Base-by-base conservation (phyloP, 2,888 invertebrate species). In the Zaprionus bogoriensis region DNA sequence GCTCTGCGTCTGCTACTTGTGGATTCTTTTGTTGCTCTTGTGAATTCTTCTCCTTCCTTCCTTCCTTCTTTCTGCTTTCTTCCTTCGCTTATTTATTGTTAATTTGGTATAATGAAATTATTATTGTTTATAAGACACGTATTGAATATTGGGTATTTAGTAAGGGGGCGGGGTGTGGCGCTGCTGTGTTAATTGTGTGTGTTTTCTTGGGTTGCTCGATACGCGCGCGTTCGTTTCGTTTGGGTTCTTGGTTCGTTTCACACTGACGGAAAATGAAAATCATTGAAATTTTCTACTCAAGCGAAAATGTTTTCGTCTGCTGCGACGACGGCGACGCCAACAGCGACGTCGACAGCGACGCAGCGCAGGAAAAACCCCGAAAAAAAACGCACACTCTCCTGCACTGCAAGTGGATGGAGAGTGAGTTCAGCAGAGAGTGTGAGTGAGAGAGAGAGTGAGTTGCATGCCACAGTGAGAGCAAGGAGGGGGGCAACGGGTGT, bases 201-300 rank as follows among this genome's bases (percentile, higher is more conserved):
- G 61, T 46, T 36, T 36, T 36, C 32, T 36, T 36, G 27, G 9
- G 32, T 36, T 36, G 32, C 14, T 36, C 17, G 14, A 17, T 17
- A 66, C 88, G 88, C 88, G 81, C 87, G 79, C 84, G 89, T 87
- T 89, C 89, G 89, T 90, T 89, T 90, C 89, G 87, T 78, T 84
- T 87, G 80, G 83, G 80, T 87, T 84, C 81, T 89, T 87, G 83
- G 85, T 89, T 88, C 90, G 89, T 89, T 87, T 89, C 83, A 87
- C 86, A 90, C 90, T 90, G 45, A 44, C 42, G 12, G 42, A 44
- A 44, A 68, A 63, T 38, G 58, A 71, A 76, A 80, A 74, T 76
- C 83, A 78, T 76, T 73, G 73, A 83, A 81, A 74, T 61, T 68
- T 78, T 70, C 72, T 59, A 66, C 73, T 71, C 74, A 77, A 83